Evolutionary conservation across 2,797 vertebrate genomes (phyloP), one percentile per base, ranked within the genome.

Genomic region (Setipinna tenuifilis): DNA sequence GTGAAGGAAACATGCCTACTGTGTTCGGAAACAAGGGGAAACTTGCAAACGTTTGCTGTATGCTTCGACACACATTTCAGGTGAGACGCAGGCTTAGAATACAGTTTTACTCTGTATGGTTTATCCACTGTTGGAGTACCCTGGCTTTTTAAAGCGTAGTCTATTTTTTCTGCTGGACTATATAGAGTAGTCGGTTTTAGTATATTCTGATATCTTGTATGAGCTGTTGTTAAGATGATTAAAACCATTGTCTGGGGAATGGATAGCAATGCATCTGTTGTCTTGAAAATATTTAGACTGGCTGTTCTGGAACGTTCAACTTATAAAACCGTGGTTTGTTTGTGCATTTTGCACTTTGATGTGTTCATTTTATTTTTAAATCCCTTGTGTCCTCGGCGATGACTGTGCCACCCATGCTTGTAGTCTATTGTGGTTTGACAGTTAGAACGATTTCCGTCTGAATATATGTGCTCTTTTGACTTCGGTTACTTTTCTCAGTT

Each of bases 1-100:
- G 75, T 88, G 88, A 88, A 68, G 90, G 92, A 93, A 95, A 91
- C 92, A 95, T 95, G 94, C 95, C 94, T 89, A 93, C 94, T 86
- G 92, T 92, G 82, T 92, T 93, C 89, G 87, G 87, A 75, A 92
- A 89, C 90, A 94, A 92, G 91, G 91, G 92, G 91, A 93, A 95
- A 94, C 93, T 94, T 94, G 92, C 91, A 89, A 84, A 91, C 86
- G 90, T 93, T 85, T 91, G 89, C 90, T 90, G 91, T 91, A 91
- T 94, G 91, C 89, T 95, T 91, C 92, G 91, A 91, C 94, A 91
- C 92, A 88, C 92, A 17, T 89, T 90, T 91, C 94, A 95, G 95
- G 95, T 96, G 89, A 95, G 93, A 85, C 41, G 71, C n/a, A 71
- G 6, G 31, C 28, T 31, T 78, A 21, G 19, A 35, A 17, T 21